Base-by-base conservation (phyloP, 1,140 invertebrate species). In the Drosophila miranda region DNA sequence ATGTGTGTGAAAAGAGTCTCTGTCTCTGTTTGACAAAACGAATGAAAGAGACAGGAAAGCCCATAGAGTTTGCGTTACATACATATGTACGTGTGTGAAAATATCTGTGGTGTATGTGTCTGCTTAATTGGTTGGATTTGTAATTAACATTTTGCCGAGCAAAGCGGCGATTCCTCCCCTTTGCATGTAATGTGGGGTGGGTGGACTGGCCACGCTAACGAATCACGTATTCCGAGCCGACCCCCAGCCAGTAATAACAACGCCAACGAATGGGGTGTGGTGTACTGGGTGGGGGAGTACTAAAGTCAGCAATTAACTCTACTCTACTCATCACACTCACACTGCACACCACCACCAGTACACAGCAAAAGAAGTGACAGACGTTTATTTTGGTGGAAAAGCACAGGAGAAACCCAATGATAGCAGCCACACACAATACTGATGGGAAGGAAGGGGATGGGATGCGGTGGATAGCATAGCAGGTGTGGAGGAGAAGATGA, bases 241-340 rank as follows among this genome's bases (percentile, higher is more conserved):
- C 16, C 46, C 45, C 43, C 56, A 79, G 42, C 77, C 78, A 82
- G 72, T 72, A 71, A 60, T 58, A 81, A 57, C 30, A 16, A 44
- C 57, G 46, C 48, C 16, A 58, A 16, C 45, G 42, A 58, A 71
- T 38, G 61, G 48, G 60, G 67, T 64, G 54, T 43, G 51, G 16
- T 55, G 41, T 26, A 19, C 13, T 30, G 23, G 21, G 19, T 28
- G 51, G 30, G 19, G 49, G 61, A 23, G 68, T 55, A 49, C 38
- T 42, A 66, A 76, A 66, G 59, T 73, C 60, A 76, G 74, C 81
- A 84, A 84, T 84, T 84, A 84, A 77, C 63, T 77, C 13, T 67
- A 45, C 54, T 52, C 48, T 55, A 56, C 68, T 58, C 56, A 78
- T 42, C 57, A 71, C 51, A 51, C 59, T 55, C 48, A 61, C 23